Evolutionary conservation across 1,140 invertebrate species (phyloP).

Genomic region (Drosophila arawakana): DNA sequence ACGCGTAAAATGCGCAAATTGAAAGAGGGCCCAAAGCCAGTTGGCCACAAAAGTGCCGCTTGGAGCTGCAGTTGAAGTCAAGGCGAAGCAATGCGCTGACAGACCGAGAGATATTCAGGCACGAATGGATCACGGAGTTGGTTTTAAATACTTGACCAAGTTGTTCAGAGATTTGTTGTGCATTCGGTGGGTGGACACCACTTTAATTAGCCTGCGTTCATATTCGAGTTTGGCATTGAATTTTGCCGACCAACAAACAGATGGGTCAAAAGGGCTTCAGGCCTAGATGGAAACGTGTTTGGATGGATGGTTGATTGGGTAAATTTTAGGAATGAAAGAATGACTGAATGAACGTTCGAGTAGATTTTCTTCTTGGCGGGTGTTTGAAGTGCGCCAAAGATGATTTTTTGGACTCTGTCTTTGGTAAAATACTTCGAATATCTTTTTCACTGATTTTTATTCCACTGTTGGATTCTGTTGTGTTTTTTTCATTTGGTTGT

Average conservation of each 20-base stretch:
- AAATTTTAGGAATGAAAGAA: constrained; percentile 40
- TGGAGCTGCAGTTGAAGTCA: constrained; percentile 1
- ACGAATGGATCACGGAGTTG: too few relatives aligned
- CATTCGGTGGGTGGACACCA: constrained; percentile 76
- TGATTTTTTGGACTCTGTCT: constrained; percentile 35
- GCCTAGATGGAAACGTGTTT: background rate
- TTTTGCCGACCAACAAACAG: constrained; percentile 49
- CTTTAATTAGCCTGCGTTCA: constrained; percentile 75
- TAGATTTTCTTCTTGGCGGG: constrained; percentile 53
- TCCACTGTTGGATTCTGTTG: background rate
- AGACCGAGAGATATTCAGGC: too few relatives aligned
- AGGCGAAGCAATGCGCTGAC: too few relatives aligned
- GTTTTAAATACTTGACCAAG: constrained; percentile 36
- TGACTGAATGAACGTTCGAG: constrained; percentile 40
- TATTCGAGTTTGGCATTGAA: constrained; percentile 60
- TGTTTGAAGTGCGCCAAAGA: constrained; percentile 71
- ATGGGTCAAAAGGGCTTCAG: background rate
- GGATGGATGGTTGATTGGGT: constrained; percentile 42
- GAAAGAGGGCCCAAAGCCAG: constrained; percentile 36
- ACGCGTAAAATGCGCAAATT: constrained; percentile 73
- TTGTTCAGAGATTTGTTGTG: constrained; percentile 30
- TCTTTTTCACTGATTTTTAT: background rate
- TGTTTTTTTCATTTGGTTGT: background rate
- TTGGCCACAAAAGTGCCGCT: constrained; percentile 64
- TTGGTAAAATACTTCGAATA: background rate